Evolutionary conservation across 2,797 vertebrate species (phyloP).

Genomic region (Diglossa cyanea): DNA sequence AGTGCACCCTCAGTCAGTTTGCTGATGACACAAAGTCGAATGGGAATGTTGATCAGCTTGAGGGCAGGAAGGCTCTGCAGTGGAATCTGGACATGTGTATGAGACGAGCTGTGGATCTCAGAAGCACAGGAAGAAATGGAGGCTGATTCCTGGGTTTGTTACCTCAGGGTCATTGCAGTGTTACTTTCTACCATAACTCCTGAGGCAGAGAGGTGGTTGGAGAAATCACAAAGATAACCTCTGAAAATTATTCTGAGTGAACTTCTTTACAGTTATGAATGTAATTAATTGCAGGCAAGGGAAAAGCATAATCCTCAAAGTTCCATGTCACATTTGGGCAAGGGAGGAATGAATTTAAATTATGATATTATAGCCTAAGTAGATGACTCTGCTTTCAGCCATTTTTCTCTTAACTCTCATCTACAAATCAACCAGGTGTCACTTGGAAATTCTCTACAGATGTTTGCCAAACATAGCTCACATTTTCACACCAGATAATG

Average conservation of each 20-base stretch:
- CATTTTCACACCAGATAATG: not conserved
- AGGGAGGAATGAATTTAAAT: not conserved
- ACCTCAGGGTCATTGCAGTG: not conserved
- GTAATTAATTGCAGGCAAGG: not conserved
- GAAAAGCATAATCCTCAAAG: not conserved
- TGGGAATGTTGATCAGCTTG: not conserved
- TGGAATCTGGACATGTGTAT: not conserved
- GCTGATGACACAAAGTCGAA: fast-evolving
- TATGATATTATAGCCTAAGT: not conserved
- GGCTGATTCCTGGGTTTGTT: not conserved
- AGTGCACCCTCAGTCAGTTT: not conserved
- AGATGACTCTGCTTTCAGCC: not conserved
- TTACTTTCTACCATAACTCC: not conserved
- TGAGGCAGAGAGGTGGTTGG: not conserved
- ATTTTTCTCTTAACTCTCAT: not conserved
- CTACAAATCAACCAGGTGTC: not conserved
- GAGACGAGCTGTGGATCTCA: not conserved
- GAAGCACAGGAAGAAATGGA: not conserved
- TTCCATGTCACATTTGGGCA: not conserved
- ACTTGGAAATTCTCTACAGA: not conserved
- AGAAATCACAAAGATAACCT: not conserved
- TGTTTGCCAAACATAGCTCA: not conserved
- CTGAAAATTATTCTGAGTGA: not conserved
- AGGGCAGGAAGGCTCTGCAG: not conserved
- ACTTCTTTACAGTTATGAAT: not conserved